phyloP scores from a whole-genome alignment of 2,888 invertebrate species.

The Caenorhabditis wallacei region DNA sequence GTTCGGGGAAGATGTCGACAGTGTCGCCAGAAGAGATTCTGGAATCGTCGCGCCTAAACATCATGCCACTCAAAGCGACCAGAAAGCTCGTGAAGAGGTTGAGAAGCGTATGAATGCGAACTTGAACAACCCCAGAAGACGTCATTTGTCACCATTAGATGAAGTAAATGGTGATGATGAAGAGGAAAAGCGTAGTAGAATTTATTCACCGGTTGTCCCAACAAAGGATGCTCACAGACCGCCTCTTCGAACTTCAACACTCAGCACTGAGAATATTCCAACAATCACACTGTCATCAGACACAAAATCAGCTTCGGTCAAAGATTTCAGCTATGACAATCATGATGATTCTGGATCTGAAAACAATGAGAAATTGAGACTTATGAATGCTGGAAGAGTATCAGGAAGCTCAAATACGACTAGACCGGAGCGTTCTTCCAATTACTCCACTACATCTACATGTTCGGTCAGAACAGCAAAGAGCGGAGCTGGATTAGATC shows the following conservation, averaged over 20 bases:
- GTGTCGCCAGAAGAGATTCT: slow-evolving; percentile 32
- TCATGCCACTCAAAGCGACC: not conserved
- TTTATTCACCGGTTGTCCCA: slow-evolving; percentile 37
- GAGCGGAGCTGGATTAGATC: slow-evolving; percentile 45
- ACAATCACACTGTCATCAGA: slow-evolving; percentile 59
- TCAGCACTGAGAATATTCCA: slow-evolving; percentile 1
- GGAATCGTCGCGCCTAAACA: slow-evolving; percentile 18
- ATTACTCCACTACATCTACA: slow-evolving; percentile 7
- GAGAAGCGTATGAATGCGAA: slow-evolving; percentile 27
- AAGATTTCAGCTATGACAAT: not conserved
- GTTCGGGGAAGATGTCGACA: slow-evolving; percentile 45
- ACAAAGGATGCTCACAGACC: slow-evolving; percentile 42
- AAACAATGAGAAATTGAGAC: slow-evolving; percentile 1
- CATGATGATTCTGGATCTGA: slow-evolving; percentile 5
- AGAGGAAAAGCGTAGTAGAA: slow-evolving; percentile 43
- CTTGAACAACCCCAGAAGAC: slow-evolving; percentile 18
- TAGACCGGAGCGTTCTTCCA: not conserved
- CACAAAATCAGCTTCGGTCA: slow-evolving; percentile 23
- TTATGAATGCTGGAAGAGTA: slow-evolving; percentile 27
- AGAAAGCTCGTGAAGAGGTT: slow-evolving; percentile 15
- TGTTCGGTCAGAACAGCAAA: slow-evolving; percentile 31
- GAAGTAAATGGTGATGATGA: slow-evolving; percentile 36
- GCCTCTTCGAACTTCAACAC: slow-evolving; percentile 32
- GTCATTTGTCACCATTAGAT: slow-evolving; percentile 19
- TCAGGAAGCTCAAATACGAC: not conserved